These are phyloP conservation scores for Coracias cyanogaster DNA, from an alignment of 2,797 vertebrate species.

Conservation along the genomic window DNA sequence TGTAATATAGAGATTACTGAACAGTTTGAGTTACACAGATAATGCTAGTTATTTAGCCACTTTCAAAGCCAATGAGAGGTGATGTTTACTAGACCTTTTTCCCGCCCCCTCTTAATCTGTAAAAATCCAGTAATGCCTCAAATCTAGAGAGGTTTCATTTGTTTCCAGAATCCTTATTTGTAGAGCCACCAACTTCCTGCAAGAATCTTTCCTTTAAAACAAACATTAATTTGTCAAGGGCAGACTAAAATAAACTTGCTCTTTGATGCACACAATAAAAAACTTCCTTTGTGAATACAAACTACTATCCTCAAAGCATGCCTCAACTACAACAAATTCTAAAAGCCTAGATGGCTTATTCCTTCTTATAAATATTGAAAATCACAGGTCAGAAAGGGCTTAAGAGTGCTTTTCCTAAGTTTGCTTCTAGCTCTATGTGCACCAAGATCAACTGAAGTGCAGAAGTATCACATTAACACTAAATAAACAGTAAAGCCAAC, in stretches of 20 bases:
- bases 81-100: not conserved
- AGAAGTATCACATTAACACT: not conserved
- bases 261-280: not conserved
- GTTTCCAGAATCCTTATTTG: not conserved
- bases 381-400: not conserved
- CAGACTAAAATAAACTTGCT: conserved; percentile 25
- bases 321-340: not conserved
- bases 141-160: not conserved
- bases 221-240: conserved; percentile 12
- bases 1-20: not conserved
- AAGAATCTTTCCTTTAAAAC: not conserved
- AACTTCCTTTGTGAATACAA: not conserved
- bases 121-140: not conserved
- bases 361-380: not conserved
- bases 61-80: not conserved
- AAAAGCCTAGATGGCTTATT: not conserved
- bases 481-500: not conserved
- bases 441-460: not conserved
- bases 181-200: not conserved
- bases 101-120: not conserved
- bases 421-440: not conserved
- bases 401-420: not conserved
- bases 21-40: not conserved
- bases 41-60: not conserved
- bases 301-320: not conserved